These are phyloP conservation scores for Peromyscus nudipes DNA, from an alignment of 2,797 vertebrate species.

Conservation along the genomic window DNA sequence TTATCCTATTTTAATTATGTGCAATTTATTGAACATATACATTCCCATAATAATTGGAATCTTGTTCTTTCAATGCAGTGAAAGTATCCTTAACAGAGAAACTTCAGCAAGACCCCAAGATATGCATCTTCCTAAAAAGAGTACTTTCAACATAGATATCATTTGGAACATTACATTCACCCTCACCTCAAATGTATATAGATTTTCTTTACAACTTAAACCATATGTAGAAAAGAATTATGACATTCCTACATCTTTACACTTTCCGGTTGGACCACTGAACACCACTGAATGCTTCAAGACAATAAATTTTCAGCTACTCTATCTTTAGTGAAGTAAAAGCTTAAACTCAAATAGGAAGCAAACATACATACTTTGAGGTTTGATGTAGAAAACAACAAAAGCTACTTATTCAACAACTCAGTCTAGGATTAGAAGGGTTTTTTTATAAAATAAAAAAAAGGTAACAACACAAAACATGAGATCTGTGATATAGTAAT, in stretches of 20 bases:
- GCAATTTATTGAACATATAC: neutral
- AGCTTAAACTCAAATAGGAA: neutral
- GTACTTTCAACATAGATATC: neutral
- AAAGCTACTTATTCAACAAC: neutral
- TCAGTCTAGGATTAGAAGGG: neutral
- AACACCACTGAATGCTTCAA: neutral
- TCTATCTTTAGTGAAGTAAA: neutral
- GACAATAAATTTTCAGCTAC: neutral
- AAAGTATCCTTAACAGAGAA: neutral
- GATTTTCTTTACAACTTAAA: neutral
- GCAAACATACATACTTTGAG: neutral
- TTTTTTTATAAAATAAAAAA: neutral
- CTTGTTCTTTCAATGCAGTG: neutral
- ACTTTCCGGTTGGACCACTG: neutral
- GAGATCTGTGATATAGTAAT: neutral
- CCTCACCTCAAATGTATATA: neutral
- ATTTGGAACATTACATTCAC: neutral
- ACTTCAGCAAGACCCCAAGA: neutral
- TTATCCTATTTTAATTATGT: neutral
- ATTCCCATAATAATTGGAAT: neutral
- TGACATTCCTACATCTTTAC: neutral
- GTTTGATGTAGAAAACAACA: neutral
- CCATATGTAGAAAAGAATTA: neutral
- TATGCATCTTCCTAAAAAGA: neutral
- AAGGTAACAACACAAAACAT: neutral